Evolutionary conservation across 2,888 invertebrate species (phyloP).

Genomic region (Epicampocera succincta): DNA sequence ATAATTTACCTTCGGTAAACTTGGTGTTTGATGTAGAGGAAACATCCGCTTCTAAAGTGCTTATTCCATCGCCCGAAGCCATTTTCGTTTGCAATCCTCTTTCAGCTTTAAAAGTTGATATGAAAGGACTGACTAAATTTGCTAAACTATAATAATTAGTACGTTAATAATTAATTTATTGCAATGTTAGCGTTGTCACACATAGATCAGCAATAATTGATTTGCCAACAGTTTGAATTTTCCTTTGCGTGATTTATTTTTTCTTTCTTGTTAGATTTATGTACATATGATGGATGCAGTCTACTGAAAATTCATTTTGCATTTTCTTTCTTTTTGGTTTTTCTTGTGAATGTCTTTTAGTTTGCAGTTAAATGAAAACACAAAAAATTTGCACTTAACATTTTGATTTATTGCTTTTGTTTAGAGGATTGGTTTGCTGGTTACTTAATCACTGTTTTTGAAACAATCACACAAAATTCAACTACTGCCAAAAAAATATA

Average conservation of each 20-base stretch:
- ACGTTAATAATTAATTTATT: conserved; percentile 10
- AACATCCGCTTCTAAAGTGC: conserved; percentile 90
- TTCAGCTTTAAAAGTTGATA: conserved; percentile 24
- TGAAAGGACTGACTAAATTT: conserved; percentile 13
- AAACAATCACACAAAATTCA: conserved; percentile 53
- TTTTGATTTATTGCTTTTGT: conserved; percentile 69
- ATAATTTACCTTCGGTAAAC: conserved; percentile 77
- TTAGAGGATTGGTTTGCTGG: conserved; percentile 47
- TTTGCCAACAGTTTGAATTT: conserved; percentile 45
- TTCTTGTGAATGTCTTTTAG: background rate
- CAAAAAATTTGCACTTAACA: conserved; percentile 60
- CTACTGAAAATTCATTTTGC: conserved; percentile 20
- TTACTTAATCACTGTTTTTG: conserved; percentile 65
- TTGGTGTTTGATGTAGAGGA: conserved; percentile 84
- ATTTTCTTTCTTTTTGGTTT: background rate
- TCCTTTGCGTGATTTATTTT: conserved; percentile 1
- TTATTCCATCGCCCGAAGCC: conserved; percentile 92
- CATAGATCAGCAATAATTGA: conserved; percentile 42
- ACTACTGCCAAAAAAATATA: conserved; percentile 42
- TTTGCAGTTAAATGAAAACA: conserved; percentile 31
- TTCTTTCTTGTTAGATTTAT: background rate
- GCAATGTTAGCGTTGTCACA: conserved; percentile 15
- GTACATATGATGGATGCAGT: background rate
- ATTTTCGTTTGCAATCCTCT: conserved; percentile 79
- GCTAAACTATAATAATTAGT: conserved; percentile 28